Evolutionary conservation across 2,888 invertebrate species (phyloP).

Genomic region (Gari tellinella): DNA sequence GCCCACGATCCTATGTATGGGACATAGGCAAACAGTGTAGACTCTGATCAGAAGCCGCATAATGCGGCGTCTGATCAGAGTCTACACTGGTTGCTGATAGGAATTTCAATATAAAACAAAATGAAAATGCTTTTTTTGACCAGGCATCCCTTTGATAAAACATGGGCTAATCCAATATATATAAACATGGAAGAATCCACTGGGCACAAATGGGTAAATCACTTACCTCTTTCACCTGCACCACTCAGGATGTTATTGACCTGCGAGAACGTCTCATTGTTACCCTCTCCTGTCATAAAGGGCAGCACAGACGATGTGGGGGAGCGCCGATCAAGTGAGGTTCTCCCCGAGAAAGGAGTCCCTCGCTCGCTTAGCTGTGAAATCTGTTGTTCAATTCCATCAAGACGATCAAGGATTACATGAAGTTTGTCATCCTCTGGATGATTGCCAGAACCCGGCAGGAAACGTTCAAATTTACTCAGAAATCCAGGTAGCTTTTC

Average conservation of each 20-base stretch:
- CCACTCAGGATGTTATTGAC: background rate
- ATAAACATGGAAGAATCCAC: too few species aligned
- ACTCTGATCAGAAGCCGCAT: too few species aligned
- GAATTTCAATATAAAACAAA: too few species aligned
- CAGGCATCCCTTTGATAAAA: too few species aligned
- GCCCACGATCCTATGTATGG: too few species aligned
- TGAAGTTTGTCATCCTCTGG: constrained; percentile 61
- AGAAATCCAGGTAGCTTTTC: constrained; percentile 24
- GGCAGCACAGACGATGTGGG: background rate
- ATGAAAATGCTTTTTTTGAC: too few species aligned
- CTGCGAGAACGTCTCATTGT: constrained; percentile 5
- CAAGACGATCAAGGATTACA: constrained; percentile 67
- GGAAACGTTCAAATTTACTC: constrained; percentile 32
- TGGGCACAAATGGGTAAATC: too few species aligned
- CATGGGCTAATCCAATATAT: too few species aligned
- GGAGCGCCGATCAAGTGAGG: constrained; percentile 9
- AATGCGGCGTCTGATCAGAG: too few species aligned
- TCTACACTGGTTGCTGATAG: too few species aligned
- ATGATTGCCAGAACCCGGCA: constrained; percentile 38
- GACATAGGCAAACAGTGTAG: too few species aligned
- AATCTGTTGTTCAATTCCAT: constrained; percentile 56
- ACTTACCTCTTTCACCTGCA: constrained; percentile 1
- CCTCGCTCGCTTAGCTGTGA: constrained; percentile 38
- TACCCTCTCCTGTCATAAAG: constrained; percentile 8
- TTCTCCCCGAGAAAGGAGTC: background rate